Base-by-base conservation (phyloP, 2,113 vertebrate species). In the Tragelaphus buxtoni region DNA sequence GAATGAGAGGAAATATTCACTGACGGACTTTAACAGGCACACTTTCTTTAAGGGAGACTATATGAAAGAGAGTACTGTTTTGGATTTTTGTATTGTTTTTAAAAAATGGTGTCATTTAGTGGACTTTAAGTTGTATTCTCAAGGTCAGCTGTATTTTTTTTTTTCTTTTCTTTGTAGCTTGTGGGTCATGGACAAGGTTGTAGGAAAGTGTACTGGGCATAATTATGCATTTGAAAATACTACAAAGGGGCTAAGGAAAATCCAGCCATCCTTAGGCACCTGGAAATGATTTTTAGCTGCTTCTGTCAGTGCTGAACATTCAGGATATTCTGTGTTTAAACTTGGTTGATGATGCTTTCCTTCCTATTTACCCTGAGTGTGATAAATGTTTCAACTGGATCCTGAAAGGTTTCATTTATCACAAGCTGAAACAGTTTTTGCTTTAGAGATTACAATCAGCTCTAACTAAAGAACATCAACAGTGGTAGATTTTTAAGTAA, bases 381-480 rank as follows among this genome's bases (percentile, higher is more conserved):
- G 96, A 97, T 93, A 87, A 96, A 90, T 96, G 90, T 92, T 96
- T 95, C 82, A 92, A 4, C 51, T 88, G 69, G 51, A 88, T 87
- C 22, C 3, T 3, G 28, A 94, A 96, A 97, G 83, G 60, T 60
- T 88, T 58, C 85, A 76, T 98, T 95, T 95, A 79, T 97, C 88
- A 97, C 92, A 69, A 81, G 60, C 65, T 82, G 80, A 97, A 97
- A 91, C 28, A 91, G 82, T 65, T 95, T 96, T 95, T 97, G 56
- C 81, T 95, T 95, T 89, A 77, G 91, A 97, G 93, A 96, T 95
- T 90, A 82, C 76, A 63, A 88, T 96, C 77, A 63, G 17, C 56
- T 97, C 14, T 90, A 97, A 94, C 95, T 91, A 63, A 89, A 91
- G 83, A 95, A 72, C 49, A 77, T 86, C 86, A 63, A 55, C n/a